Conservation (phyloP, 2,113 vertebrate genomes). For the Phylloscopus trochiloides region DNA sequence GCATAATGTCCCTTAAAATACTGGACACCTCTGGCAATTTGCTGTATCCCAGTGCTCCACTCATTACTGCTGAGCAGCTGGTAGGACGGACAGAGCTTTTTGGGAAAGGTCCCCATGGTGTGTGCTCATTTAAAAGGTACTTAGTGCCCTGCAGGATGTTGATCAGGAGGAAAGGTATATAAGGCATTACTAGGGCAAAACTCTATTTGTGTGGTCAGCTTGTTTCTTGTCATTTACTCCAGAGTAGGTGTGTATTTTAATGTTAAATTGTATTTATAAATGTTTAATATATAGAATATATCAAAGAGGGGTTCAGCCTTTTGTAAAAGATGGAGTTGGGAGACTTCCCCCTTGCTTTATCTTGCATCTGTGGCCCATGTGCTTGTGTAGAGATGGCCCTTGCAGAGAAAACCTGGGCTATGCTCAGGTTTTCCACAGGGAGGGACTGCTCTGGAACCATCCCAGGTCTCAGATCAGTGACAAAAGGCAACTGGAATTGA, state of each 20-base stretch:
- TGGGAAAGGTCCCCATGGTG: neutral
- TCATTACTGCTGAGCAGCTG: neutral
- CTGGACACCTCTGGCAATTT: neutral
- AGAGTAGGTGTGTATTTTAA: neutral
- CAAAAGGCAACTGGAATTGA: neutral
- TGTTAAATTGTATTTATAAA: neutral
- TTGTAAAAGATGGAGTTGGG: neutral
- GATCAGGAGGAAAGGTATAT: neutral
- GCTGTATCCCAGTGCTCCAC: neutral
- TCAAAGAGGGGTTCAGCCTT: neutral
- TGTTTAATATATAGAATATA: neutral
- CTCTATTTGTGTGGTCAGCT: accelerated
- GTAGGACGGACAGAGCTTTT: neutral
- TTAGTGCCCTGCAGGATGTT: neutral
- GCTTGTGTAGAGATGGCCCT: neutral
- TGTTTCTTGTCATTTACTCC: neutral
- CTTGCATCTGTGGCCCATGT: neutral
- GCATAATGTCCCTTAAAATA: neutral
- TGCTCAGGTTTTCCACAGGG: neutral
- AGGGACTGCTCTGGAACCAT: neutral
- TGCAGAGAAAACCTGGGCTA: neutral
- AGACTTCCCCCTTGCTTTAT: neutral
- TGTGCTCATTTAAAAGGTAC: neutral
- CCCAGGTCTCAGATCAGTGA: neutral
- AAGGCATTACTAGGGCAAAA: neutral